Evolutionary conservation across 2,888 invertebrate species (phyloP).

Genomic region (Himalopsyche japonica): DNA sequence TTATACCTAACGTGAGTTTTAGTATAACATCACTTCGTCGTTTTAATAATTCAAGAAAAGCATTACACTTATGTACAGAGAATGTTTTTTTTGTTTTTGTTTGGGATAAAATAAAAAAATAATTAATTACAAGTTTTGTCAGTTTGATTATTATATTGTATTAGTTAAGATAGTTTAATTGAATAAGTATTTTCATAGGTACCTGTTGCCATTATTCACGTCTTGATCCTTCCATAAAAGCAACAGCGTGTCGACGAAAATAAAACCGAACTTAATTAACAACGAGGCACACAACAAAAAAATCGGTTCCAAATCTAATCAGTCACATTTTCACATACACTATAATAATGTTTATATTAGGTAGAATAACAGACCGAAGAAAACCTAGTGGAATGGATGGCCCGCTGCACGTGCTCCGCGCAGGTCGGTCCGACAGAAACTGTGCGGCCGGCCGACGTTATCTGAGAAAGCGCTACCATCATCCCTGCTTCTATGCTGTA

Average conservation of each 20-base stretch:
- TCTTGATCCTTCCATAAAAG: neutral
- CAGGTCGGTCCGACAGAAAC: slow-evolving; percentile 27
- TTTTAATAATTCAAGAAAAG: neutral
- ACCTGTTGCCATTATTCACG: neutral
- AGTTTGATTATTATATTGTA: neutral
- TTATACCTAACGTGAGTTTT: neutral
- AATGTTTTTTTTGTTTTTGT: neutral
- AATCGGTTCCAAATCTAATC: neutral
- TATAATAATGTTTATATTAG: neutral
- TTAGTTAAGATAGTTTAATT: neutral
- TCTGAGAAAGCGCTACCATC: slow-evolving; percentile 4
- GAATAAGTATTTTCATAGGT: neutral
- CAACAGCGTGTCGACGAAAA: neutral
- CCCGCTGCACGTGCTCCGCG: neutral
- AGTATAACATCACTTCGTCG: neutral
- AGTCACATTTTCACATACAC: neutral
- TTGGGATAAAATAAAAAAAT: neutral
- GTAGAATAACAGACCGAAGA: neutral
- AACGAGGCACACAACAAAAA: neutral
- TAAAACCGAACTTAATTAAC: neutral
- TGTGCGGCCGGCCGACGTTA: slow-evolving; percentile 26
- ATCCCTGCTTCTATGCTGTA: neutral
- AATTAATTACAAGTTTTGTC: neutral
- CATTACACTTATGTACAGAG: neutral
- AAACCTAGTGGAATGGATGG: neutral